Base-by-base conservation (phyloP, 2,888 invertebrate genomes). In the Drosophila anceps region DNA sequence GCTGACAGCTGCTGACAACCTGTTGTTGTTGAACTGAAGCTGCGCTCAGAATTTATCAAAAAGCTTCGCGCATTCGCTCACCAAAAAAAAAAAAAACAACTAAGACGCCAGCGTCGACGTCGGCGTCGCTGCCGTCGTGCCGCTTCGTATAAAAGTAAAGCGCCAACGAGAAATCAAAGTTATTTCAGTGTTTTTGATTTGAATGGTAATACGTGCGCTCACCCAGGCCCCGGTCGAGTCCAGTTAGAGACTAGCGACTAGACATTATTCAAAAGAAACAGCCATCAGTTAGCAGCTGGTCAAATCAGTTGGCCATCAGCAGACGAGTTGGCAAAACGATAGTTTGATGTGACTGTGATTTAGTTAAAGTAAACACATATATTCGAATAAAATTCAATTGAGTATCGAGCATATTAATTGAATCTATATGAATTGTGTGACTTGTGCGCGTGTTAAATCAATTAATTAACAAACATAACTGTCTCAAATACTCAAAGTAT, bases 121-220 rank as follows among this genome's bases (percentile, higher is more conserved):
- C 48, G 57, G 39, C 69, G 73, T 48, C 68, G 69, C 59, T 62
- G 82, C 44, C 39, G 50, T 33, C 43, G 46, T 63, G 61, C 58
- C 63, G 72, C 70, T 66, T 87, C 92, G 82, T 93, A 93, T 93
- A 93, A 93, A 93, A 93, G 91, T 90, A 91, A 91, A 91, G 91
- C 91, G 89, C 75, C 89, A 83, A 80, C 88, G 86, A 90, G 87
- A 89, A 90, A 89, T 89, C 81, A 90, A 92, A 92, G 91, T 92
- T 92, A 93, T 92, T 93, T 92, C 91, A 90, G 92, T 92, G 90
- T 91, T 92, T 93, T 92, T 90, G 91, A 90, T 91, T 91, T 91
- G 84, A 92, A 89, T 85, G 91, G 82, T 84, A 84, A 88, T 89
- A 90, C 91, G 91, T 89, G 68, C 90, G 88, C 67, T 73, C 74